A percentile compares a stretch with the other conserved stretches of the same genome.
phyloP scores from a whole-genome alignment of 2,888 invertebrate species.

The Anorthoa munda region DNA sequence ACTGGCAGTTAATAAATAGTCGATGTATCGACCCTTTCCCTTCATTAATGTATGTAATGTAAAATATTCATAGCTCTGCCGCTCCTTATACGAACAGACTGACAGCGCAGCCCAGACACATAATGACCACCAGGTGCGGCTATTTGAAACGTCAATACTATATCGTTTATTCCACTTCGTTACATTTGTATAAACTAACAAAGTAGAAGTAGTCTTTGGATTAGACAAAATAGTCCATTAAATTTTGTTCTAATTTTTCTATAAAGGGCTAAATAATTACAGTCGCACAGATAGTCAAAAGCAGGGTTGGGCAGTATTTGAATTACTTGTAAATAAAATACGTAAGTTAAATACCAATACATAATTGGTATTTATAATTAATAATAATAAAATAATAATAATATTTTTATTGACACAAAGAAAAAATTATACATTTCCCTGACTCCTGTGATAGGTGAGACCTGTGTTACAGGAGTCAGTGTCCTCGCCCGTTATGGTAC shows the following conservation, averaged over 20 bases:
- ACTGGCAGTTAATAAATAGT: background rate
- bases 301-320: too few species aligned
- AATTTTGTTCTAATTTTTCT: background rate
- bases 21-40: background rate
- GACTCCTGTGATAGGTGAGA: too few species aligned
- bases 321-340: too few species aligned
- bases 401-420: too few species aligned
- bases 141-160: slow-evolving; percentile 30
- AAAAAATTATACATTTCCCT: too few species aligned
- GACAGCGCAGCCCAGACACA: background rate
- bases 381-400: too few species aligned
- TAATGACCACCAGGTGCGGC: slow-evolving; percentile 5
- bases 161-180: slow-evolving; percentile 29
- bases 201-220: background rate
- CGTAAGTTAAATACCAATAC: too few species aligned
- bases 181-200: slow-evolving; percentile 1
- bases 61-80: slow-evolving; percentile 26
- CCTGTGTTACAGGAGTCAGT: too few species aligned
- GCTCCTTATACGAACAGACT: background rate
- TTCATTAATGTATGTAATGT: slow-evolving; percentile 7
- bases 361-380: too few species aligned
- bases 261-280: too few species aligned
- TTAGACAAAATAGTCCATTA: background rate
- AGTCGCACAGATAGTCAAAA: too few species aligned
- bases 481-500: too few species aligned